Evolutionary conservation across 2,797 vertebrate species (phyloP).

Genomic region (Sebastes oblongus): DNA sequence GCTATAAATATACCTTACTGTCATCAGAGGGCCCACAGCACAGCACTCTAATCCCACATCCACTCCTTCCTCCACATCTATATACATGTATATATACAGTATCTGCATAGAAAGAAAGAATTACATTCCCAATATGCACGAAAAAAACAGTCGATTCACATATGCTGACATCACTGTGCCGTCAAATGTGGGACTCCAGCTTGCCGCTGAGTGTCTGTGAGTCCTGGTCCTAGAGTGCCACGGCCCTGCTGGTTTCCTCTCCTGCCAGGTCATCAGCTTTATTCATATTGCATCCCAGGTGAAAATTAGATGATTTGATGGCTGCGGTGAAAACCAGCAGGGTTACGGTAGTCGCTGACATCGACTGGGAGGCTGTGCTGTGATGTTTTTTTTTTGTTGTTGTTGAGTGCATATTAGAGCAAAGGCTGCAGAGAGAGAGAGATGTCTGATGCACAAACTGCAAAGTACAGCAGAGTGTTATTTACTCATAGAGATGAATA

Average conservation of each 20-base stretch:
- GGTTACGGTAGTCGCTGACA: neutral
- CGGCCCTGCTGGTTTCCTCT: neutral
- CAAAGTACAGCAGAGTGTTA: neutral
- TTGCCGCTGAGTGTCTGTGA: neutral
- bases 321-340: slow-evolving; percentile 10
- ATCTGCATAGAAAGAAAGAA: neutral
- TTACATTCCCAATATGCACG: neutral
- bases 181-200: neutral
- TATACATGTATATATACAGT: neutral
- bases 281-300: slow-evolving; percentile 15
- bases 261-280: neutral
- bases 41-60: slow-evolving; percentile 63
- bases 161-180: neutral
- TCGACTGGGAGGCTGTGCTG: neutral
- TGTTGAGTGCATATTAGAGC: neutral
- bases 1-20: slow-evolving; percentile 75
- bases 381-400: neutral
- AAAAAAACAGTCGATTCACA: neutral
- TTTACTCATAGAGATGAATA: neutral
- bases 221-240: neutral
- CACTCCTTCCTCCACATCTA: slow-evolving; percentile 30
- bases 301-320: slow-evolving; percentile 39
- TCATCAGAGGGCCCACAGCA: slow-evolving; percentile 62
- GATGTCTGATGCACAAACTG: neutral
- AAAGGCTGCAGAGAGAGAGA: neutral